Percentiles rank a stretch among this genome's conserved stretches.
Conservation (phyloP, 2,113 vertebrate genomes). For the Cettia cetti region DNA sequence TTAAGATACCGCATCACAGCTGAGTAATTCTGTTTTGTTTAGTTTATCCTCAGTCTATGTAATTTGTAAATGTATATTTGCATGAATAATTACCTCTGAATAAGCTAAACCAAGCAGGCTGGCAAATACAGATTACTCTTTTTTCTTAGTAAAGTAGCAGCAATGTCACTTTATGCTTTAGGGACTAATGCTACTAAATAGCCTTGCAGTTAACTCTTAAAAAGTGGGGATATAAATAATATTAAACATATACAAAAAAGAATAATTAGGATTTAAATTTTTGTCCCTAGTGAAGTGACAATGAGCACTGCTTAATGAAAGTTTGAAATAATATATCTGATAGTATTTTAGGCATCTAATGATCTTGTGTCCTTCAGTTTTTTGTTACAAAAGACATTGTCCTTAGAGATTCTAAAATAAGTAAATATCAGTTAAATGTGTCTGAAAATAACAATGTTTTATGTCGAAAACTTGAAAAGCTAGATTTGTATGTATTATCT, state of each 20-base stretch:
- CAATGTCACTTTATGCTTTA: not conserved
- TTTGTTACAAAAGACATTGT: not conserved
- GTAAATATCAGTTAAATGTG: not conserved
- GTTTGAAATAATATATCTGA: not conserved
- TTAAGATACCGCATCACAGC: not conserved
- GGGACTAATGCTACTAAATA: not conserved
- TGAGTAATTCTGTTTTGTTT: not conserved
- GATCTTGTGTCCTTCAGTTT: not conserved
- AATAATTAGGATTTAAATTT: not conserved
- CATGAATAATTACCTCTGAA: constrained; percentile 3
- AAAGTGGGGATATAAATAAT: not conserved
- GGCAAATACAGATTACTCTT: not conserved
- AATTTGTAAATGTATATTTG: constrained; percentile 20
- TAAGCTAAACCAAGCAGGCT: not conserved
- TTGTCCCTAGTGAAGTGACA: not conserved
- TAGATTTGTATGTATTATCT: not conserved
- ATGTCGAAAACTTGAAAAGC: not conserved
- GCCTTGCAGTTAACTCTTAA: not conserved
- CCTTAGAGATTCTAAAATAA: not conserved
- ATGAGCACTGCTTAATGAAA: not conserved
- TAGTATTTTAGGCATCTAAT: not conserved
- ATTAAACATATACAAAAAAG: not conserved
- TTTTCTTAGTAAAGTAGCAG: not conserved
- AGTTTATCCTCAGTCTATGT: not conserved
- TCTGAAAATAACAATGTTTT: not conserved